Evolutionary conservation across 2,797 vertebrate genomes (phyloP).

Genomic region (Melanotaenia nigrans): DNA sequence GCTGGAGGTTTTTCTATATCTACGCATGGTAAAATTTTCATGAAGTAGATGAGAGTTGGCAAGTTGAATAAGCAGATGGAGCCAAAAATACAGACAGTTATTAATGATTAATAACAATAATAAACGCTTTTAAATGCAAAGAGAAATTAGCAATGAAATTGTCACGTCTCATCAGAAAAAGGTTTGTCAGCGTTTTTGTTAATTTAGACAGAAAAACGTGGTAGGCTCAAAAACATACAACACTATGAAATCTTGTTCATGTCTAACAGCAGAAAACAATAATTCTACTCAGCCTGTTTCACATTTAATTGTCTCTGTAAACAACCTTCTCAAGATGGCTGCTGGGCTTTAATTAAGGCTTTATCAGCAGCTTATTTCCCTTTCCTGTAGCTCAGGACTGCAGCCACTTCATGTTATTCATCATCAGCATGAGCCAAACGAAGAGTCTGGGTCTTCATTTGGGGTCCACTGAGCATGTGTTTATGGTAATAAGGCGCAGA

Average conservation of each 20-base stretch:
- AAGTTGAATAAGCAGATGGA: no score
- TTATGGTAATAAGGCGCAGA: constrained; percentile 7
- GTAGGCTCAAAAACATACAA: neutral
- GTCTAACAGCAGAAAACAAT: constrained; percentile 12
- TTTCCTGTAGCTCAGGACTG: constrained; percentile 39
- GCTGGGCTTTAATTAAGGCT: constrained; percentile 49
- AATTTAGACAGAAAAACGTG: neutral
- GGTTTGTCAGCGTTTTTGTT: no score
- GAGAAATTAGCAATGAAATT: no score
- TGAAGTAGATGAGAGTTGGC: no score
- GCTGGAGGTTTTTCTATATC: no score
- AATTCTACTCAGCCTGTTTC: constrained; percentile 8
- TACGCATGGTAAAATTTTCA: no score
- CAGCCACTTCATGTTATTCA: constrained; percentile 23
- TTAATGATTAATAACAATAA: no score
- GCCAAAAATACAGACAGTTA: no score
- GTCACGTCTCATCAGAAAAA: no score
- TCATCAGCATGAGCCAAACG: constrained; percentile 22
- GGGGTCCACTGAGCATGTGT: constrained; percentile 1
- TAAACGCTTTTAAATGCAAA: no score
- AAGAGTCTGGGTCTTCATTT: constrained; percentile 5
- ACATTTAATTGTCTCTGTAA: constrained; percentile 34
- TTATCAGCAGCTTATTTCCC: constrained; percentile 53
- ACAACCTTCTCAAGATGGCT: constrained; percentile 48
- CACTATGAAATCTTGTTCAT: neutral